Evolutionary conservation across 1,140 invertebrate species (phyloP).

Genomic region (Melitaea cinxia): DNA sequence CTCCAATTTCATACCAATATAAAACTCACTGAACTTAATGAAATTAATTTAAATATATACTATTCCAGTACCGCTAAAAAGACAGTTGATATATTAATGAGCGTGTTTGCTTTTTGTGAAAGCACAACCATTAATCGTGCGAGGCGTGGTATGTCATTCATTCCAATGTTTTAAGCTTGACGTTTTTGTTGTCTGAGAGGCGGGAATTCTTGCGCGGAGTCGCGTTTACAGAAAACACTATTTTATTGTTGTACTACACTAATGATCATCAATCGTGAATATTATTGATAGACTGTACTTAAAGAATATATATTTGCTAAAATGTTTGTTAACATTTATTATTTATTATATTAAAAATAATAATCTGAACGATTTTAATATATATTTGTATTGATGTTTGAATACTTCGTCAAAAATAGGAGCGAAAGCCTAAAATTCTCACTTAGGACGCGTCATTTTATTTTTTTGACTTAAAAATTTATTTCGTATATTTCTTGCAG

Average conservation of each 20-base stretch:
- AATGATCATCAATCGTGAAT: conserved; percentile 15
- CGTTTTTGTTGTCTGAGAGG: conserved; percentile 50
- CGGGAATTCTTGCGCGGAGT: conserved; percentile 15
- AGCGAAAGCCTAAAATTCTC: no score
- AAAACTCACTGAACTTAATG: neutral
- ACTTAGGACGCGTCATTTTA: no score
- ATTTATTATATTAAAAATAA: no score
- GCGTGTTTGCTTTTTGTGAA: conserved; percentile 75
- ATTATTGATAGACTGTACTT: no score
- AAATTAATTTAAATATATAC: conserved; percentile 48
- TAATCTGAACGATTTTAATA: no score
- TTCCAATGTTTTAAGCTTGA: conserved; percentile 80
- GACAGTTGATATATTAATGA: conserved; percentile 81
- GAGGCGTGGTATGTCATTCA: conserved; percentile 79
- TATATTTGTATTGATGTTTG: no score
- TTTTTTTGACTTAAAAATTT: no score
- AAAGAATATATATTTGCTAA: no score
- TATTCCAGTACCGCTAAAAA: conserved; percentile 69
- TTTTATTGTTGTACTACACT: conserved; percentile 9
- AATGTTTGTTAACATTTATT: no score
- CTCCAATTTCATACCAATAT: neutral
- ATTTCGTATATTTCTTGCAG: no score
- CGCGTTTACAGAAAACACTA: conserved; percentile 12
- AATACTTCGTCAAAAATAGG: no score
- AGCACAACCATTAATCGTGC: conserved; percentile 73